phyloP scores from a whole-genome alignment of 2,888 invertebrate genomes.

The Lymantria dispar region DNA sequence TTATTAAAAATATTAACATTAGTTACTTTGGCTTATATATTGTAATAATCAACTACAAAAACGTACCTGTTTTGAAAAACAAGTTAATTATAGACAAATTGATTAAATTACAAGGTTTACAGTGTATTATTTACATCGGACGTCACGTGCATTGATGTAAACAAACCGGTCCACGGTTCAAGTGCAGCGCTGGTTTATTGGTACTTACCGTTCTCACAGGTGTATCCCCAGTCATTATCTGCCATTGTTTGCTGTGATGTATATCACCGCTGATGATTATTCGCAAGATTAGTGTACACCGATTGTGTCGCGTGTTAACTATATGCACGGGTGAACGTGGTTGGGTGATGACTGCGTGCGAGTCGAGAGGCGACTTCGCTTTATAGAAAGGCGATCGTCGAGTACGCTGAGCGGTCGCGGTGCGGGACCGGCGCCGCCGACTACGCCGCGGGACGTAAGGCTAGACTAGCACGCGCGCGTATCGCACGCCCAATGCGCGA shows the following conservation, averaged over 20 bases:
- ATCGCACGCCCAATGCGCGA: conserved; percentile 53
- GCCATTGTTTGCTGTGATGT: conserved; percentile 57
- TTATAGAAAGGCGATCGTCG: conserved; percentile 57
- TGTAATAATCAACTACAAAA: neutral
- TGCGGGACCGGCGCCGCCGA: conserved; percentile 30
- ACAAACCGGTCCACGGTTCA: conserved; percentile 69
- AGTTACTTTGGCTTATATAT: neutral
- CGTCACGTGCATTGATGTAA: conserved; percentile 76
- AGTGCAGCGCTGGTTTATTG: conserved; percentile 35
- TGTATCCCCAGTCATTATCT: conserved; percentile 83
- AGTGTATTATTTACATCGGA: conserved; percentile 47
- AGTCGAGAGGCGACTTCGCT: conserved; percentile 61
- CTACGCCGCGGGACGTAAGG: conserved; percentile 34
- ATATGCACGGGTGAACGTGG: conserved; percentile 67
- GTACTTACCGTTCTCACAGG: conserved; percentile 82
- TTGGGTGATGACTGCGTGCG: conserved; percentile 72
- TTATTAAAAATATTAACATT: neutral
- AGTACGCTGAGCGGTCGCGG: conserved; percentile 43
- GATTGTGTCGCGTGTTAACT: conserved; percentile 51
- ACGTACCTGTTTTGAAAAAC: neutral
- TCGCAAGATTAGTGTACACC: conserved; percentile 21
- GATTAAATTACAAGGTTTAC: conserved; percentile 18
- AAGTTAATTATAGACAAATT: neutral
- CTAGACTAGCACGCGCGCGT: conserved; percentile 48
- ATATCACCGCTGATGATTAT: conserved; percentile 38